Evolutionary conservation across 2,113 vertebrate genomes (phyloP), one percentile per base, ranked within the genome.

Genomic region (Anhinga rufa): DNA sequence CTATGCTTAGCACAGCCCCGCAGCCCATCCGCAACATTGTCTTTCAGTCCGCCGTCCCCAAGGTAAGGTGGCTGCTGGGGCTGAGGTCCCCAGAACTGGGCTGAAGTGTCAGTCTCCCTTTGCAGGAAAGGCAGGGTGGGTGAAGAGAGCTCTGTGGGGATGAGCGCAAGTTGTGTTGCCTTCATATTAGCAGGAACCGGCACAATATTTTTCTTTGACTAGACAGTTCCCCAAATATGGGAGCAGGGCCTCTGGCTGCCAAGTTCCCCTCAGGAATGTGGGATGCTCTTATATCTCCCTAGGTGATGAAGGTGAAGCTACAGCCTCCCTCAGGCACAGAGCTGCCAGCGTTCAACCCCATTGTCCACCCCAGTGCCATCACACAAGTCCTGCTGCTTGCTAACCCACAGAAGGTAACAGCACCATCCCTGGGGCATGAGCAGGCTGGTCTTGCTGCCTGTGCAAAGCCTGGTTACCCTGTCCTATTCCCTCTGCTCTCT

Each of bases 261-360:
- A 28, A 3, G 44, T 68, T 29, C 26, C 44, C 8, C 21, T 82
- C 42, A 49, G 58, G 57, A 66, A 28, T 4, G 25, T 57, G 8
- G 6, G 34, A 17, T 60, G 72, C 12, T 93, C 28, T 96, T 51
- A 78, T 84, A n/a, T 89, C 16, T 31, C n/a, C 44, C 7, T 95
- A 99, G 99, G 98, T 98, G 88, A 99, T 99, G 99, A 99, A 99
- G 78, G 99, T 99, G 90, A 99, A 99, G 96, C 97, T 99, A 52
- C 99, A 99, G 98, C 99, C 99, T 19, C 99, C 99, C 15, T 99
- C 99, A 1, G 99, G 98, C 88, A 99, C 98, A 0, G 99, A 99
- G 93, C 98, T 99, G 82, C 99, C 99, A 0, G 98, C 99, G 0
- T 99, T 99, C 95, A 99, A 99, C 94, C 99, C 99, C 86, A 98